phyloP scores from a whole-genome alignment of 2,113 vertebrate genomes.

The Chiloscyllium plagiosum region DNA sequence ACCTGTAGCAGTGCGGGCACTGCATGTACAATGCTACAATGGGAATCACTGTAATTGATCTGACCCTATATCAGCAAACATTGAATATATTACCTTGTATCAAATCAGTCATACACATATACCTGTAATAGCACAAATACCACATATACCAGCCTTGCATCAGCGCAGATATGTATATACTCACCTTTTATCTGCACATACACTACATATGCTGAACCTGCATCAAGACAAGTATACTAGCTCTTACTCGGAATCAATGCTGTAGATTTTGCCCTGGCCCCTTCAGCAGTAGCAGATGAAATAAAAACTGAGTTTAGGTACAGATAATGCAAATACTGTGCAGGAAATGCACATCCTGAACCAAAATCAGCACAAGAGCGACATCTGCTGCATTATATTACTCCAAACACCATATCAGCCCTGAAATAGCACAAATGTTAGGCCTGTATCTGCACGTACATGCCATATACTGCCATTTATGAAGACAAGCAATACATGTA shows the following conservation, averaged over 20 bases:
- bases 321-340: background rate
- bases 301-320: background rate
- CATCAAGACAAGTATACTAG: background rate
- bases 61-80: background rate
- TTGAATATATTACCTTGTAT: background rate
- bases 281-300: background rate
- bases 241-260: background rate
- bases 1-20: background rate
- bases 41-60: background rate
- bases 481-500: background rate
- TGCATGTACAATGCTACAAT: background rate
- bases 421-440: background rate
- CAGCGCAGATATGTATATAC: background rate
- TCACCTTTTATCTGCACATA: background rate
- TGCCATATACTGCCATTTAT: background rate
- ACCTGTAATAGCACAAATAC: background rate
- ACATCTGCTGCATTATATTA: background rate
- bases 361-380: background rate
- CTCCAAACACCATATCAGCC: background rate
- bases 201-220: background rate
- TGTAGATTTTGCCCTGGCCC: too few relatives aligned
- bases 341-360: background rate
- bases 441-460: background rate
- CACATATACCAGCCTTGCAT: conserved; percentile 12
- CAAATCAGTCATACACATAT: background rate